Evolutionary conservation across 2,888 invertebrate species (phyloP), one percentile per base, ranked within the genome.

Genomic region (Patella pellucida): DNA sequence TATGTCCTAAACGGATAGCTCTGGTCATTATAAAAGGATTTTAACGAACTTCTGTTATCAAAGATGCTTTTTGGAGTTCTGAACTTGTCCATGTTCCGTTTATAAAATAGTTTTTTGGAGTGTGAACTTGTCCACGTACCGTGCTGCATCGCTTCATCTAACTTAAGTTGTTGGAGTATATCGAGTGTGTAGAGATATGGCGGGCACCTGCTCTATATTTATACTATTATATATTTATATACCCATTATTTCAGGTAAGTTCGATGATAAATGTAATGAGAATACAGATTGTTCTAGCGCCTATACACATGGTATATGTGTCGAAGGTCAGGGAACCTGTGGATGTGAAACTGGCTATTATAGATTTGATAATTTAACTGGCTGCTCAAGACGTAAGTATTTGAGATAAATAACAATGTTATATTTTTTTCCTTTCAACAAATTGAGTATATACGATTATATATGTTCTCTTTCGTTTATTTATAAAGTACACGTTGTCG

Each of bases 271-370:
- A 14, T 85, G 85, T 68, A 50, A 52, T 11, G 50, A 50, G 3
- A 75, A 79, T 12, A 56, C 52, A 11, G 85, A 83, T 52, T 85
- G 85, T 56, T 74, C 71, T n/a, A 72, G 76, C 62, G 83, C 83
- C 16, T 78, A 83, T n/a, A 14, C 68, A 3, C 50, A 81, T 72
- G 82, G 85, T 69, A 73, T 69, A 16, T 85, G 85, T 62, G 41
- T 70, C n/a, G 68, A 68, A 1, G 72, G 78, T 15, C 71, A 77
- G n/a, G 83, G 84, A 51, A 41, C 77, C 16, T 85, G 85, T 75
- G 73, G 69, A 56, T 75, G 81, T n/a, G 82, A 71, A 19, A 23
- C 71, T 2, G 75, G 75, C 11, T 72, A 71, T 68, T 75, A 75
- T 41, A 70, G 74, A 52, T 69, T 56, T 50, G 71, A 74, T 62